Evolutionary conservation across 2,113 vertebrate species (phyloP), one percentile per base, ranked within the genome.

Genomic region (Lampris megalopsis): DNA sequence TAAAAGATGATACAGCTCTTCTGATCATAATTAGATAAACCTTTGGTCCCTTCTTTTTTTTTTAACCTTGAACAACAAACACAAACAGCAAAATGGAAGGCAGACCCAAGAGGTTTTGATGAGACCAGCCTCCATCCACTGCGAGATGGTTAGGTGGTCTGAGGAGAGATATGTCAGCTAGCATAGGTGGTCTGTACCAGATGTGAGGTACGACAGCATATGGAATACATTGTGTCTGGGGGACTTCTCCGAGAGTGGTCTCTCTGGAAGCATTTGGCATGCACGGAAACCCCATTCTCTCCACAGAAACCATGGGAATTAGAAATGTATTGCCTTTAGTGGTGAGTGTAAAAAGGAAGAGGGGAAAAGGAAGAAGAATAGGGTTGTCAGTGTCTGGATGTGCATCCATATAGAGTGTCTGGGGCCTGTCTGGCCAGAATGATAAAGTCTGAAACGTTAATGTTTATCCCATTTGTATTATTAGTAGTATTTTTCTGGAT

Each of bases 151-250:
- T 69, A 43, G 63, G 77, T 45, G 59, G 80, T 86, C 77, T 73
- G 80, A 73, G 80, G 80, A 84, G 61, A 73, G 86, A 68, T 60
- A 66, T 77, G 77, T 84, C 79, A 65, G 67, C 71, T 78, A 80
- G 41, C 65, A 82, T 89, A 88, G 89, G 92, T 92, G 92, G 91
- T 91, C 88, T 71, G 41, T 48, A 54, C 86, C 85, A 91, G 87
- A 90, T 92, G 91, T 91, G 87, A 83, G 70, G 83, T 72, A 65
- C 36, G 71, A 60, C 43, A 83, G 82, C 89, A 93, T 92, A 84
- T 92, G 90, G 90, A 89, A 93, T 83, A 78, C 80, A 91, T 91
- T 82, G 72, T 86, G 75, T 57, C 54, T 71, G 71, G 53, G 57
- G 62, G 76, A 84, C 78, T 87, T 72, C 63, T 86, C 65, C 9